phyloP scores from a whole-genome alignment of 2,113 vertebrate species.

The Cairina moschata region DNA sequence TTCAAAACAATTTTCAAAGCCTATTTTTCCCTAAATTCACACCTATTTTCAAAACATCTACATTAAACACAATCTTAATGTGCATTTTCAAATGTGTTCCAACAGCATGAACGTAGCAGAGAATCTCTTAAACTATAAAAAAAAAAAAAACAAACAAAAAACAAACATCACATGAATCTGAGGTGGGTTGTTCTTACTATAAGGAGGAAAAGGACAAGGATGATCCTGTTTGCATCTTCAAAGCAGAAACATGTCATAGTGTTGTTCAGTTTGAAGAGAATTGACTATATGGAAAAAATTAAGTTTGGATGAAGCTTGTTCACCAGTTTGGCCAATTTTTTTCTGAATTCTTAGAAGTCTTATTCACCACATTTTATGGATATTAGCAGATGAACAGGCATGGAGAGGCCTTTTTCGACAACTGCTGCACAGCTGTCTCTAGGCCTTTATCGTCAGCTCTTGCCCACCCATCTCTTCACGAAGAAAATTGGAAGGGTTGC shows the following conservation, averaged over 20 bases:
- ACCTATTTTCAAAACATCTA: conserved; percentile 40
- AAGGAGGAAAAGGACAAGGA: neutral
- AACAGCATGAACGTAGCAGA: conserved; percentile 30
- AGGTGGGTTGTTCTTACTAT: neutral
- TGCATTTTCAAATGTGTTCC: conserved; percentile 46
- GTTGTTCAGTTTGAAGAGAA: neutral
- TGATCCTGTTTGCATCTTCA: neutral
- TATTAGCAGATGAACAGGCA: neutral
- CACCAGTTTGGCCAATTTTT: neutral
- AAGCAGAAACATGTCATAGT: neutral
- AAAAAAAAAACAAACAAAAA: neutral
- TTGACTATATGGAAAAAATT: neutral
- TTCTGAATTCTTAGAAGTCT: neutral
- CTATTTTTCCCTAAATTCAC: conserved; percentile 2
- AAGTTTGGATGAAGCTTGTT: neutral
- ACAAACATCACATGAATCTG: neutral
- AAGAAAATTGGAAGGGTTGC: neutral
- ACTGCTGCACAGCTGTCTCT: neutral
- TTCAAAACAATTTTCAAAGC: conserved; percentile 19
- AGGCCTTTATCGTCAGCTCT: neutral
- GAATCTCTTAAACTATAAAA: neutral
- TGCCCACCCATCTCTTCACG: neutral
- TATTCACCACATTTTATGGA: neutral
- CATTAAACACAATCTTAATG: conserved; percentile 34
- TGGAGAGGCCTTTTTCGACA: neutral